Conservation (phyloP, 2,113 vertebrate genomes). For the Machaerirhynchus nigripectus region DNA sequence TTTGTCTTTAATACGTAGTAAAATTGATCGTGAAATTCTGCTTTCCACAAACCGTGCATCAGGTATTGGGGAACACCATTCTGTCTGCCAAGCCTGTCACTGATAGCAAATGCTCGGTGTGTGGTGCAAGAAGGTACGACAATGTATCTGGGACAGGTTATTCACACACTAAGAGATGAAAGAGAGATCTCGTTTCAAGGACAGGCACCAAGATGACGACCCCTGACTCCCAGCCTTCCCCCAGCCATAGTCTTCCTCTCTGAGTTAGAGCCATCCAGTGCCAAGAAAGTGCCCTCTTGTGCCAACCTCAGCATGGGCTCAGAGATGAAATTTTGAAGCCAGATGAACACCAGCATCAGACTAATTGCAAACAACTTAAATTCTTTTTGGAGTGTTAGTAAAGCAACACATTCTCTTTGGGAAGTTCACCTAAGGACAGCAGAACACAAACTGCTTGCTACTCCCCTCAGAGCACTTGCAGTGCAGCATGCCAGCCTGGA, state of each 20-base stretch:
- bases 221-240: background rate
- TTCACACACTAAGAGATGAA: background rate
- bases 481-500: background rate
- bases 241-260: background rate
- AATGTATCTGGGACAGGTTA: background rate
- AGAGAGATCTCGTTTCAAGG: background rate
- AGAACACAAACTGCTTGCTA: background rate
- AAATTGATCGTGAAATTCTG: constrained; percentile 60
- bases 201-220: background rate
- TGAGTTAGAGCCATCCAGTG: background rate
- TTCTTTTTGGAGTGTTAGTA: background rate
- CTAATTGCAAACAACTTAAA: background rate
- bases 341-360: background rate
- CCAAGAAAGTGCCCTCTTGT: background rate
- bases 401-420: background rate
- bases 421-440: background rate
- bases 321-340: background rate
- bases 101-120: background rate
- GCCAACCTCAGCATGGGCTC: background rate
- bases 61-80: background rate
- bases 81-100: background rate
- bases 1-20: constrained; percentile 21
- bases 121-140: background rate
- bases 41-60: constrained; percentile 47
- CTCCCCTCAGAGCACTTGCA: background rate